Base-by-base conservation (phyloP, 2,888 invertebrate genomes). In the Serripes groenlandicus region DNA sequence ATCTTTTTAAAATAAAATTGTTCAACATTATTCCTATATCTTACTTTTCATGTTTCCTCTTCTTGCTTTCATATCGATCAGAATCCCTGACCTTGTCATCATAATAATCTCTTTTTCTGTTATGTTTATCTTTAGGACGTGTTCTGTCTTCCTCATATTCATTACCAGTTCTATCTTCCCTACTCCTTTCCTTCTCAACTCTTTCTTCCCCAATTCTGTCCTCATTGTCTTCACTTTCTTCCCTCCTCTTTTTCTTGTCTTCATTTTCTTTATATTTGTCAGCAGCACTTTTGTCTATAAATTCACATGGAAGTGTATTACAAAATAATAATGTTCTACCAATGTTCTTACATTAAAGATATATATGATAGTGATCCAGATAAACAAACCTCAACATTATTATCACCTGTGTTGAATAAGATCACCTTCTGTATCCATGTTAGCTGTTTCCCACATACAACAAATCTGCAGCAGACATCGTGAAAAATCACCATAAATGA, bases 251-350 rank as follows among this genome's bases (percentile, higher is more conserved):
- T 28, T 64, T 87, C 35, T 71, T 83, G 35, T 85, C 81, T 62
- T 88, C 87, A 35, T 88, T 85, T 70, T 88, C 84, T 75, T 89
- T 88, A 60, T 88, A 89, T 75, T 84, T 88, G 66, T 90, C 90
- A 42, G 86, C 84, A 78, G 88, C 84, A 23, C 85, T 86, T 85
- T 92, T 92, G 76, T 92, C 92, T 92, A 52, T n/a, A 78, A 30
- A 30, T 21, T 62, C 21, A 28, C 26, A 62, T 23, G 15, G 2
- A 58, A 3, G 11, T n/a, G n/a, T n/a, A n/a, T n/a, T n/a, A n/a
- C n/a, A n/a, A n/a, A n/a, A n/a, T n/a, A n/a, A n/a, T n/a, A n/a
- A n/a, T n/a, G n/a, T n/a, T n/a, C n/a, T n/a, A n/a, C n/a, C n/a
- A n/a, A n/a, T n/a, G n/a, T n/a, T n/a, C n/a, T n/a, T n/a, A n/a